Conservation (phyloP, 2,888 invertebrate species). For the Protonemura montana region DNA sequence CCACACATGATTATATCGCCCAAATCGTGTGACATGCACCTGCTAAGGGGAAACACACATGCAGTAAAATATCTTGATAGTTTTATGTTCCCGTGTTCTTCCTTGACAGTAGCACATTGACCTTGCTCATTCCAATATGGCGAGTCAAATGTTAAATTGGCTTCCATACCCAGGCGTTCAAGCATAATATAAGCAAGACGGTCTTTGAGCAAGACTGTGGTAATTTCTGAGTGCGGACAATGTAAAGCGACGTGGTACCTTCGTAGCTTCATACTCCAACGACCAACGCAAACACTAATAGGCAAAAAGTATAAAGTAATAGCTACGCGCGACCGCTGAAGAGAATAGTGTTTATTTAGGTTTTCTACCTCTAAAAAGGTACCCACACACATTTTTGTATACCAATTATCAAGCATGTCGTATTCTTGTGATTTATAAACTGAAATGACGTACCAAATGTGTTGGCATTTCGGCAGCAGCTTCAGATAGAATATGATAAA, state of each 20-base stretch:
- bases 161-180: not conserved
- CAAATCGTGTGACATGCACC: not conserved
- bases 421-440: not conserved
- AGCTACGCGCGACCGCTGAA: not conserved
- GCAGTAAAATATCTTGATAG: not conserved
- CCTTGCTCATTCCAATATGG: not conserved
- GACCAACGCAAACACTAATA: not conserved
- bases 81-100: not conserved
- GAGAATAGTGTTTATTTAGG: not conserved
- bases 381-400: not conserved
- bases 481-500: not conserved
- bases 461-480: not conserved
- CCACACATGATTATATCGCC: not conserved
- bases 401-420: not conserved
- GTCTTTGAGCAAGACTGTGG: too few species aligned
- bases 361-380: not conserved
- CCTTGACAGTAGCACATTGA: not conserved
- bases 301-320: not conserved
- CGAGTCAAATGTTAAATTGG: not conserved
- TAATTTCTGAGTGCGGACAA: not conserved
- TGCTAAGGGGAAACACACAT: not conserved
- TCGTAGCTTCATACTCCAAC: not conserved
- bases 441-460: not conserved
- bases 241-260: not conserved
- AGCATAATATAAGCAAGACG: not conserved